Base-by-base conservation (phyloP, 2,888 invertebrate genomes). In the Latheticus oryzae region DNA sequence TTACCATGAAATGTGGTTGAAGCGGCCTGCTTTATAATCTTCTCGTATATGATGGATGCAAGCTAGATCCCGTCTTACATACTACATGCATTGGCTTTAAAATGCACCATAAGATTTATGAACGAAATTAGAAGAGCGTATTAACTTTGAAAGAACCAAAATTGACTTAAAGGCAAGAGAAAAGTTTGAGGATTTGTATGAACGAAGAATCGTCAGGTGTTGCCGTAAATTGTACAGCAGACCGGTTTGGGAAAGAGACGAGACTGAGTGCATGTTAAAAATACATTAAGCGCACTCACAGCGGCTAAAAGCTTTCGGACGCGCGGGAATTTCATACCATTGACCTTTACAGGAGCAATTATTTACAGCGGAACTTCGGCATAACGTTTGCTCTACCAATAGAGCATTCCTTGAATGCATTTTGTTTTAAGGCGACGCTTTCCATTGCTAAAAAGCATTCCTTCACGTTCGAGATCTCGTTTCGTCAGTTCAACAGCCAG, bases 191-290 rank as follows among this genome's bases (percentile, higher is more conserved):
- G 37, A 17, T 40, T 40, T 40, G 12, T 40, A 23, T 23, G 53
- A 53, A 60, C 37, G 28, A 56, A 64, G 58, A 28, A 58, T 48
- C 52, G 56, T 40, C 57, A 61, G 60, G 59, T 59, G 51, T 50
- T 42, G 43, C 32, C 45, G 59, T 61, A 64, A 61, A 62, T 58
- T 59, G 53, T 51, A 32, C 40, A 16, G 24, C 30, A 30, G 51
- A 32, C 61, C 32, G 56, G 48, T 60, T 58, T 58, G 55, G 60
- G 62, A 60, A 63, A 58, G 63, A 64, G 40, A 60, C 37, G 58
- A 62, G 59, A 59, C 61, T 61, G 68, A 69, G 67, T 72, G 70
- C 70, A 72, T 69, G 72, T 72, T 73, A 72, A 72, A 73, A 73
- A 72, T 72, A 72, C 71, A 72, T 73, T 71, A 73, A 64, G 60